These are phyloP conservation scores for Pterocles orientalis DNA, from an alignment of 2,113 vertebrate species.

Conservation along the genomic window DNA sequence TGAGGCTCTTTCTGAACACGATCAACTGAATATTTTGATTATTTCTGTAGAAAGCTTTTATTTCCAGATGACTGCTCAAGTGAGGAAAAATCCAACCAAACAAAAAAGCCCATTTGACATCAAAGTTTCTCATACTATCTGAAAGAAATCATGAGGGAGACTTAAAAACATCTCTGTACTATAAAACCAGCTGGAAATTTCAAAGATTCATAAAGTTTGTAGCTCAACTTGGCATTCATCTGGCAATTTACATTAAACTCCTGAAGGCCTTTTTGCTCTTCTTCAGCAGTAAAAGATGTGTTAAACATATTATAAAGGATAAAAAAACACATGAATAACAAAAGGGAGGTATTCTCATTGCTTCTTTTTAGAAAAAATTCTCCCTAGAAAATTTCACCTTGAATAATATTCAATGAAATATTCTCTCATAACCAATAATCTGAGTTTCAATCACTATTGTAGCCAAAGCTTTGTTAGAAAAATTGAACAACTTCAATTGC, in stretches of 20 bases:
- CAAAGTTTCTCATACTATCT: background rate
- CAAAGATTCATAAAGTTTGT: slow-evolving; percentile 1
- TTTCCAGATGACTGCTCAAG: slow-evolving; percentile 9
- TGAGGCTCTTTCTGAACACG: background rate
- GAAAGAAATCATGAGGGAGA: background rate
- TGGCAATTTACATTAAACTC: slow-evolving; percentile 14
- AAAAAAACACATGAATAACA: background rate
- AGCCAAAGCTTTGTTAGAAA: background rate
- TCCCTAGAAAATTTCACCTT: background rate
- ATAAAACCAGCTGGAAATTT: slow-evolving; percentile 21
- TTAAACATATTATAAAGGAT: background rate
- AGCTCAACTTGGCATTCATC: background rate
- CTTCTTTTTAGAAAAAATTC: background rate
- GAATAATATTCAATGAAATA: background rate
- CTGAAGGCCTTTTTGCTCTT: slow-evolving; percentile 1
- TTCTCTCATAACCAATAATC: background rate
- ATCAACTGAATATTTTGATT: slow-evolving; percentile 30
- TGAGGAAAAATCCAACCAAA: background rate
- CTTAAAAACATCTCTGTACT: slow-evolving; percentile 18
- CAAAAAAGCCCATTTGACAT: background rate
- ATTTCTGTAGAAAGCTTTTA: slow-evolving; percentile 9
- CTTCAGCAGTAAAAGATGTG: background rate
- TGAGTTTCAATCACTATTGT: background rate
- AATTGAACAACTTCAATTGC: background rate
- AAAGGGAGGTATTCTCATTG: background rate